Evolutionary conservation across 2,797 vertebrate genomes (phyloP), one percentile per base, ranked within the genome.

Genomic region (Bryconaethiops microstoma): DNA sequence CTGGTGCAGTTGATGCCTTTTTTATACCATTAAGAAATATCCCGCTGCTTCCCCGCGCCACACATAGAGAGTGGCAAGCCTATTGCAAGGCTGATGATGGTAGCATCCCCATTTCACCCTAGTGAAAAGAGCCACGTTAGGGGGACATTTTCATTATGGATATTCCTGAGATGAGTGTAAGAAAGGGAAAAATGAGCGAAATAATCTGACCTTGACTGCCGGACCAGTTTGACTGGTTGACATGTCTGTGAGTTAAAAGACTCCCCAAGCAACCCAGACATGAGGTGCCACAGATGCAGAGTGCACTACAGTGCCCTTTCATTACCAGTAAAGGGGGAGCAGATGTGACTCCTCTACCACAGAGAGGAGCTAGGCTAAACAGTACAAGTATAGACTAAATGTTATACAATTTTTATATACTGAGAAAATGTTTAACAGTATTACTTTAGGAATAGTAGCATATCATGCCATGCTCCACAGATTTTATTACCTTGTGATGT

Each of bases 191-290:
- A 77, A 80, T 59, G 25, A 64, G 23, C 73, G 67, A 40, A 78
- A 85, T 76, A 76, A 84, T 77, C 73, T 87, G 80, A 85, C 84
- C 75, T 85, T 87, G 70, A 64, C 74, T 87, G 81, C 79, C 71
- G 84, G 78, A 82, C 68, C 74, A 82, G 73, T 80, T 87, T 85
- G 74, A 74, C 59, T 59, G 62, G 29, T 77, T 74, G 74, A 54
- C 48, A 65, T 45, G 39, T 77, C 59, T 45, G 40, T 62, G 21
- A 48, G 50, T 78, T 63, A 63, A 55, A 55, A 68, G 72, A 69
- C 65, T 87, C 78, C 81, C 81, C 10, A 40, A 82, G 77, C 74
- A 85, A 76, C 79, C 60, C 79, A 85, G 77, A 82, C 52, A 54
- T 75, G 72, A 83, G 29, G 29, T 3, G 73, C 40, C 79, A 59